Evolutionary conservation across 53 echinoderm and acorn worm species (phyloP).

Genomic region (Hippasteria phrygiana): DNA sequence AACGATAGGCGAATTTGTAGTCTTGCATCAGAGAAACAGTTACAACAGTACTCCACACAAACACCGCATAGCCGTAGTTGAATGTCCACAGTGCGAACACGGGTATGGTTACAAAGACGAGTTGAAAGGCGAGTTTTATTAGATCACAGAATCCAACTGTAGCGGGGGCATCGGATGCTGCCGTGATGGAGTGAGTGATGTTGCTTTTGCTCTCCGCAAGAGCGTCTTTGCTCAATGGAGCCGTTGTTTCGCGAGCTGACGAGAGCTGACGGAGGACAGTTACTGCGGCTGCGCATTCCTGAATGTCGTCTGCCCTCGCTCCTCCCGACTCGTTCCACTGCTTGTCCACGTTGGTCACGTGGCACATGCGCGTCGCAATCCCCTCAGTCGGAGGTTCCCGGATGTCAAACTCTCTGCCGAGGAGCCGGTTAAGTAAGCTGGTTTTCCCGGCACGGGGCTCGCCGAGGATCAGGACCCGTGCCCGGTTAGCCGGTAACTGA

Average conservation of each 20-base stretch:
- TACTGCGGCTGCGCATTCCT: slow-evolving; percentile 38
- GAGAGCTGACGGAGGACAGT: slow-evolving; percentile 15
- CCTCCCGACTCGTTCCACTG: slow-evolving; percentile 34
- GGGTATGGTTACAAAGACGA: background rate
- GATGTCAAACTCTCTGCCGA: slow-evolving; percentile 44
- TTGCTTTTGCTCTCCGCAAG: too few relatives aligned
- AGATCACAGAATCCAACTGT: too few relatives aligned
- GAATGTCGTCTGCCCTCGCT: slow-evolving; percentile 45
- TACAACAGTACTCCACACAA: background rate
- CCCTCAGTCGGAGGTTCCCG: slow-evolving; percentile 44
- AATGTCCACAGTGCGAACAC: background rate
- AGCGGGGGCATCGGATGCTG: too few relatives aligned
- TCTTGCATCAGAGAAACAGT: background rate
- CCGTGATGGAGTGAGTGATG: too few relatives aligned
- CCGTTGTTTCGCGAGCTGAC: background rate
- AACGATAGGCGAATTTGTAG: slow-evolving; percentile 41
- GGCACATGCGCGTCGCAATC: slow-evolving; percentile 46
- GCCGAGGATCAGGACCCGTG: slow-evolving; percentile 52
- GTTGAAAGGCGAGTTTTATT: background rate
- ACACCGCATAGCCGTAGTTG: background rate
- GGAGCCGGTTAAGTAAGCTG: slow-evolving; percentile 44
- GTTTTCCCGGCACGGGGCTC: slow-evolving; percentile 59
- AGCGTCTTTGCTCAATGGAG: background rate
- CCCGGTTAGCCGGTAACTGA: slow-evolving; percentile 39
- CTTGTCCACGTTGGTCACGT: slow-evolving; percentile 34